These are phyloP conservation scores for Macrophya alboannulata DNA, from an alignment of 2,888 invertebrate genomes.

Conservation along the genomic window DNA sequence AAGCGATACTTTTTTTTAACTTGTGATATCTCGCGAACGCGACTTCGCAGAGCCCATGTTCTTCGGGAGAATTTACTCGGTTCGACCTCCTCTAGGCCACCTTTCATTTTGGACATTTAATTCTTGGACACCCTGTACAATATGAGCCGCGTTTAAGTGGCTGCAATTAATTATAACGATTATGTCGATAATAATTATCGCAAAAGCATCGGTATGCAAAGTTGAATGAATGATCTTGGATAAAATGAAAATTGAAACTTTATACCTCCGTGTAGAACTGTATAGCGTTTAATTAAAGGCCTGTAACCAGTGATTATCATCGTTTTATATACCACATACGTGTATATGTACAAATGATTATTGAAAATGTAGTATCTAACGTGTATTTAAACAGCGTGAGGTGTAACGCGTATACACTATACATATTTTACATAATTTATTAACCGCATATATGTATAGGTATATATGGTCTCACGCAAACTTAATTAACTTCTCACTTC, in stretches of 20 bases:
- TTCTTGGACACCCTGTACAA: too few species aligned
- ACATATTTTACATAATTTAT: conserved; percentile 11
- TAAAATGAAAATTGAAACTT: conserved; percentile 21
- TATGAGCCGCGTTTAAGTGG: too few species aligned
- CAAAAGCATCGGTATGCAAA: conserved; percentile 16
- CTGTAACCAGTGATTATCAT: conserved; percentile 29
- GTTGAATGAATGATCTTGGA: conserved; percentile 16
- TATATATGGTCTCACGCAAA: background rate
- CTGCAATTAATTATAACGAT: conserved; percentile 30
- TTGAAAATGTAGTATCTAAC: background rate
- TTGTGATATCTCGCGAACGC: too few species aligned
- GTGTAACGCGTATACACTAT: too few species aligned
- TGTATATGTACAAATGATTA: background rate
- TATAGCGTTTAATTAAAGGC: conserved; percentile 5
- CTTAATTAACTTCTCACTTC: conserved; percentile 43
- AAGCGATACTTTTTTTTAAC: too few species aligned
- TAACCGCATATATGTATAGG: background rate
- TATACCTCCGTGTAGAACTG: too few species aligned
- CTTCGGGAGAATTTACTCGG: too few species aligned
- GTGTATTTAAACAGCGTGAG: background rate
- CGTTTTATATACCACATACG: background rate
- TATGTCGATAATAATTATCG: background rate
- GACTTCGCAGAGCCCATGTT: too few species aligned
- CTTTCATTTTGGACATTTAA: too few species aligned
- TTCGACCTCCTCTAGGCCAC: too few species aligned